Percentiles rank a stretch among this genome's conserved stretches.
Evolutionary conservation across 2,888 invertebrate genomes (phyloP).

Genomic region (Odontomyia ornata): DNA sequence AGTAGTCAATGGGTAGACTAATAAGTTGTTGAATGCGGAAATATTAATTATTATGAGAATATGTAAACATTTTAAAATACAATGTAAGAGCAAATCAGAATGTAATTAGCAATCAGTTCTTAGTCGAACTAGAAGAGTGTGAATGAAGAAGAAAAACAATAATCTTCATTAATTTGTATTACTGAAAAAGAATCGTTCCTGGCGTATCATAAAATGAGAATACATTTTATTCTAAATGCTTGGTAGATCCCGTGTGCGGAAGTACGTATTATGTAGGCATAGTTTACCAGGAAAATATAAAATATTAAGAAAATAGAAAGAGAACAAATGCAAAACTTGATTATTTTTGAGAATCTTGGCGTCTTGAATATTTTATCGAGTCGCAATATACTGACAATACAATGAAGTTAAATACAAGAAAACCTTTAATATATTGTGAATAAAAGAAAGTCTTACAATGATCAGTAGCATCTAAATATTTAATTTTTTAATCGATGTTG

Average conservation of each 20-base stretch:
- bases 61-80: not conserved
- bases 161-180: no score
- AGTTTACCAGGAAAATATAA: no score
- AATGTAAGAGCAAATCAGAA: slow-evolving; percentile 2
- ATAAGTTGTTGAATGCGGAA: not conserved
- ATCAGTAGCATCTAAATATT: no score
- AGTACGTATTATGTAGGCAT: not conserved
- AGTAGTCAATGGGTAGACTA: slow-evolving; percentile 23
- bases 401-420: no score
- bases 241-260: not conserved
- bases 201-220: not conserved
- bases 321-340: no score
- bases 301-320: no score
- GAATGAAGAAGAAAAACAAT: not conserved
- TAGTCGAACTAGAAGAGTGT: not conserved
- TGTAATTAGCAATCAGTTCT: not conserved
- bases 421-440: no score
- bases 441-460: no score
- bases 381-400: no score
- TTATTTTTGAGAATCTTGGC: no score
- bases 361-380: no score
- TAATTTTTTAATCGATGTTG: no score
- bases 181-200: slow-evolving; percentile 4
- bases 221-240: slow-evolving; percentile 16
- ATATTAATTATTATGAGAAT: not conserved